Evolutionary conservation across 2,797 vertebrate genomes (phyloP).

Genomic region (Pseudochirops cupreus): DNA sequence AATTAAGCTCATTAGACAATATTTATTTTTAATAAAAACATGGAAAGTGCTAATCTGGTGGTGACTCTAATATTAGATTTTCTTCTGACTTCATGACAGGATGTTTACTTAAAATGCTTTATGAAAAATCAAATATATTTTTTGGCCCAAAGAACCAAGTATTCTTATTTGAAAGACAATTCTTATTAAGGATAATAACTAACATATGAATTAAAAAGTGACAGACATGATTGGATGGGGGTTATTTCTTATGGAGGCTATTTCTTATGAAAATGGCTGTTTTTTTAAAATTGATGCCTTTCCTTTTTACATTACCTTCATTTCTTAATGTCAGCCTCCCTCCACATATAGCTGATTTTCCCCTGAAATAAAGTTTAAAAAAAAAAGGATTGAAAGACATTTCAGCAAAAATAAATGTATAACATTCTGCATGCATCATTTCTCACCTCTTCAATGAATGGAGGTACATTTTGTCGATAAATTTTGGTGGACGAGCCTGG

Average conservation of each 20-base stretch:
- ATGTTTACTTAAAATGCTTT: conserved; percentile 29
- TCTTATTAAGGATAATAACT: conserved; percentile 14
- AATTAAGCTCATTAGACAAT: neutral
- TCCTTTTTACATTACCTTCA: neutral
- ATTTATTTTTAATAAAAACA: conserved; percentile 36
- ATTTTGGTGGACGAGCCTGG: neutral
- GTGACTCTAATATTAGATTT: neutral
- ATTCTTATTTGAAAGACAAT: conserved; percentile 31
- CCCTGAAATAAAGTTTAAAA: neutral
- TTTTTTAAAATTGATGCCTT: neutral
- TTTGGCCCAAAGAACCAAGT: neutral
- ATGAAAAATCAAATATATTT: neutral
- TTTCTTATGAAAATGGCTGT: conserved; percentile 40
- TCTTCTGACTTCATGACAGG: neutral
- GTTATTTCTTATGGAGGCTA: conserved; percentile 22
- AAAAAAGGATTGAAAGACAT: neutral
- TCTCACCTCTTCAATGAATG: neutral
- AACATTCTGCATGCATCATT: neutral
- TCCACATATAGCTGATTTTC: neutral
- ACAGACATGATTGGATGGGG: conserved; percentile 34
- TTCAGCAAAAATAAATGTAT: neutral
- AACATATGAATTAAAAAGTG: conserved; percentile 3
- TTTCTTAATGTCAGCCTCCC: neutral
- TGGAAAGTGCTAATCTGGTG: conserved; percentile 27
- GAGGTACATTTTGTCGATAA: neutral